Conservation (phyloP, 2,113 vertebrate genomes). For the Carlito syrichta region DNA sequence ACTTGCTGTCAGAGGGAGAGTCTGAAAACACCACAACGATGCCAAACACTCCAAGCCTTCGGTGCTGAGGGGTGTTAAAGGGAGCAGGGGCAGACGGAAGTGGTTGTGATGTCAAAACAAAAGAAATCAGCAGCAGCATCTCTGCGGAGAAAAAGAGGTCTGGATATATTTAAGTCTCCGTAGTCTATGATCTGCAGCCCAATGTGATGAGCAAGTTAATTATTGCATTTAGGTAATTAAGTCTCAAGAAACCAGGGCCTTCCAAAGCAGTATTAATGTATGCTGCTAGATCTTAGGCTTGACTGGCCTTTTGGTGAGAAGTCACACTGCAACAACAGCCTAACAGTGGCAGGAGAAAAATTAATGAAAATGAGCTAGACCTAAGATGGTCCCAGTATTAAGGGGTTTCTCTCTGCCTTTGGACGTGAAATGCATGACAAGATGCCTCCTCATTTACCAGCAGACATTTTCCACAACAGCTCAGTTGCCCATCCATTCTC, state of each 20-base stretch:
- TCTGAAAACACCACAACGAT: conserved; percentile 61
- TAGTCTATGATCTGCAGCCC: conserved; percentile 53
- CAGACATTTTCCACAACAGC: neutral
- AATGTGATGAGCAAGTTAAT: conserved; percentile 55
- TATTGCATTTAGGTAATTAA: conserved; percentile 23
- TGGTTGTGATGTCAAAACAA: conserved; percentile 53
- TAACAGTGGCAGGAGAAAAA: neutral
- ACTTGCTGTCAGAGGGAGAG: conserved; percentile 71
- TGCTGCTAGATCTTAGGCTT: neutral
- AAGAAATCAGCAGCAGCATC: neutral
- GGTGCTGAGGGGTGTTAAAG: neutral
- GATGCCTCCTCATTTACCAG: neutral
- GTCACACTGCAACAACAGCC: neutral
- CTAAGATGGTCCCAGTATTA: neutral
- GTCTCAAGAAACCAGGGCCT: conserved; percentile 52
- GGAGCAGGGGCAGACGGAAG: conserved; percentile 49
- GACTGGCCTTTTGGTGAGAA: conserved; percentile 29
- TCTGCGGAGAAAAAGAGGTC: neutral
- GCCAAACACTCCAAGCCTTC: conserved; percentile 41
- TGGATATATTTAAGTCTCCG: neutral
- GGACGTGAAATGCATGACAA: neutral
- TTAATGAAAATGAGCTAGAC: neutral
- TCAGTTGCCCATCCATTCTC: neutral
- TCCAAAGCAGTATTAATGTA: conserved; percentile 58
- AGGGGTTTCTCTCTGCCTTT: neutral